Evolutionary conservation across 2,797 vertebrate species (phyloP).

Genomic region (Poeciliopsis presidionis): DNA sequence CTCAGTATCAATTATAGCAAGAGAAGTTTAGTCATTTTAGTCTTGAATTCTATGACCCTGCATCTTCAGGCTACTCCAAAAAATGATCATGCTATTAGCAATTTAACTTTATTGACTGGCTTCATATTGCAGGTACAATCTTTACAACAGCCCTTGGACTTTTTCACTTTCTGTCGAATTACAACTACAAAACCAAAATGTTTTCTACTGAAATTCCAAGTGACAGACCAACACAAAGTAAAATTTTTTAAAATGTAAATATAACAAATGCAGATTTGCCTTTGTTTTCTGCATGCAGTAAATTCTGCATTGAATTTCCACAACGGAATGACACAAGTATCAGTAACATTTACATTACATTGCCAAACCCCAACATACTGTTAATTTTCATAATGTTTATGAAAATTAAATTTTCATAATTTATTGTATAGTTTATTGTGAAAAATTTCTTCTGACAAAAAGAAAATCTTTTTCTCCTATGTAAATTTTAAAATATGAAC

Average conservation of each 20-base stretch:
- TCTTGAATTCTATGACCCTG: slow-evolving; percentile 25
- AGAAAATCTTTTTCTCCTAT: no score
- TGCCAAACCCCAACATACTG: background rate
- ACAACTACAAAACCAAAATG: background rate
- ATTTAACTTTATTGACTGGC: background rate
- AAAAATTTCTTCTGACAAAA: no score
- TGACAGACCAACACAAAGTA: slow-evolving; percentile 3
- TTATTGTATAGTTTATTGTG: no score
- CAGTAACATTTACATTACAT: no score
- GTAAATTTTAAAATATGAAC: no score
- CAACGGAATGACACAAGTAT: no score
- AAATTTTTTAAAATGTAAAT: background rate
- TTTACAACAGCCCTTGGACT: background rate
- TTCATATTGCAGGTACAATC: background rate
- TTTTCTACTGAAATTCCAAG: background rate
- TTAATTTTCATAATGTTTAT: background rate
- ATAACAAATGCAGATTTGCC: background rate
- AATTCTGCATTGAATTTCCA: no score
- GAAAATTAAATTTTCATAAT: no score
- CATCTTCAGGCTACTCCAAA: slow-evolving; percentile 13
- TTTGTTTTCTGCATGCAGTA: no score
- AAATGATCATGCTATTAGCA: slow-evolving; percentile 33
- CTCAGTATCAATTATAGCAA: slow-evolving; percentile 23
- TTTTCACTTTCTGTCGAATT: background rate
- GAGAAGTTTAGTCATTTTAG: slow-evolving; percentile 60